These are phyloP conservation scores for Phengaris arion DNA, from an alignment of 2,888 invertebrate genomes.

Conservation along the genomic window DNA sequence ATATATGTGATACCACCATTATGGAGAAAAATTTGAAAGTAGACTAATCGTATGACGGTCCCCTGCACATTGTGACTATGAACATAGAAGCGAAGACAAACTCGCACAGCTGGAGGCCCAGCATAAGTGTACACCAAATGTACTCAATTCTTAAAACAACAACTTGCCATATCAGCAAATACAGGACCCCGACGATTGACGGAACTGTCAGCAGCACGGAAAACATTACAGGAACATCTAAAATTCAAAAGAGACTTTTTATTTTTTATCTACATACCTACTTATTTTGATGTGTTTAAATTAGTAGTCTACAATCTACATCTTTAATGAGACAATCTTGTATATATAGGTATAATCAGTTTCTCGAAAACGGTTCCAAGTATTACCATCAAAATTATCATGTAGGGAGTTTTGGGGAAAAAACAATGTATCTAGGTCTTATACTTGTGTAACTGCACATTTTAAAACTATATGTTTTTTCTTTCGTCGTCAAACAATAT, in stretches of 20 bases:
- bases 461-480: no score
- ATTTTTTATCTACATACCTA: constrained; percentile 40
- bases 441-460: no score
- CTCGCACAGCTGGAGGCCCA: constrained; percentile 88
- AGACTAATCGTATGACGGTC: constrained; percentile 78
- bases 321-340: no score
- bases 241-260: constrained; percentile 50
- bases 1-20: no score
- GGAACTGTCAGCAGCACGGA: constrained; percentile 92
- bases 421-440: no score
- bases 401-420: no score
- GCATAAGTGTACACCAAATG: constrained; percentile 92
- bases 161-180: constrained; percentile 92
- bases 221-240: constrained; percentile 89
- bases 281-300: background rate
- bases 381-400: no score
- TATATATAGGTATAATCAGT: no score
- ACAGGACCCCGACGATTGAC: constrained; percentile 90
- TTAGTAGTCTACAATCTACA: background rate
- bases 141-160: constrained; percentile 92
- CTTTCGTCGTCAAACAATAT: no score
- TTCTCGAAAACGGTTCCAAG: no score
- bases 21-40: background rate
- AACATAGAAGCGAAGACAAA: constrained; percentile 90
- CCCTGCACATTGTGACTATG: constrained; percentile 81